A percentile compares a stretch with the other conserved stretches of the same genome.
phyloP scores from a whole-genome alignment of 64 coral and sea anemone species.

The Porites lutea region DNA sequence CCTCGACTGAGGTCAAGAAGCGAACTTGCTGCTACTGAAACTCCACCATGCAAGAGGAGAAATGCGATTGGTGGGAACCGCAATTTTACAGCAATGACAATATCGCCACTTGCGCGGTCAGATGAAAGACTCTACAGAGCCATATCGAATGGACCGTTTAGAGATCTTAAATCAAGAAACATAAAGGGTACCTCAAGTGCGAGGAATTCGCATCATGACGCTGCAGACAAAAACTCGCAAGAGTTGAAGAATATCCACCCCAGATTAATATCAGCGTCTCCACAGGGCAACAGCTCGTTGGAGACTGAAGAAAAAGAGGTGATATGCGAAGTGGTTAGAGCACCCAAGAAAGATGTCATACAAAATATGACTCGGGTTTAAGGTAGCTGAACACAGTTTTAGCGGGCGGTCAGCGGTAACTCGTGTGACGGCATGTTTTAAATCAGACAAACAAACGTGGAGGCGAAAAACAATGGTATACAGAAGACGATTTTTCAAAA shows the following conservation, averaged over 20 bases:
- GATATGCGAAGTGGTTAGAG: not conserved
- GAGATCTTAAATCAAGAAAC: not conserved
- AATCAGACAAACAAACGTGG: too few relatives aligned
- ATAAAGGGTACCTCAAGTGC: not conserved
- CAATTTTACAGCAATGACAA: not conserved
- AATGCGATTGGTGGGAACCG: constrained; percentile 29
- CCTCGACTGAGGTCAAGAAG: constrained; percentile 8
- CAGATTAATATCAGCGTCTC: not conserved
- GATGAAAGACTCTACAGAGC: not conserved
- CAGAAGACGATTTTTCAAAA: too few relatives aligned
- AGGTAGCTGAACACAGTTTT: not conserved
- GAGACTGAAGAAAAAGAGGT: not conserved
- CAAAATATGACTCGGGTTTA: constrained; percentile 39
- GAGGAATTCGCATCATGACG: not conserved
- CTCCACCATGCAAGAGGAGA: constrained; percentile 27
- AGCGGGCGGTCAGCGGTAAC: too few relatives aligned
- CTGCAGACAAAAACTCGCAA: not conserved
- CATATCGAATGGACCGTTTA: not conserved
- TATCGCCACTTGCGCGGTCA: constrained; percentile 10
- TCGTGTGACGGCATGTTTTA: too few relatives aligned
- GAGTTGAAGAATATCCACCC: not conserved
- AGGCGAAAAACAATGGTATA: too few relatives aligned
- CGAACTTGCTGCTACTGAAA: constrained; percentile 12
- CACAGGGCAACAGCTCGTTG: not conserved
- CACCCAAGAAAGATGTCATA: not conserved